phyloP scores from a whole-genome alignment of 2,888 invertebrate genomes.

The Sinhomidia bicolor region DNA sequence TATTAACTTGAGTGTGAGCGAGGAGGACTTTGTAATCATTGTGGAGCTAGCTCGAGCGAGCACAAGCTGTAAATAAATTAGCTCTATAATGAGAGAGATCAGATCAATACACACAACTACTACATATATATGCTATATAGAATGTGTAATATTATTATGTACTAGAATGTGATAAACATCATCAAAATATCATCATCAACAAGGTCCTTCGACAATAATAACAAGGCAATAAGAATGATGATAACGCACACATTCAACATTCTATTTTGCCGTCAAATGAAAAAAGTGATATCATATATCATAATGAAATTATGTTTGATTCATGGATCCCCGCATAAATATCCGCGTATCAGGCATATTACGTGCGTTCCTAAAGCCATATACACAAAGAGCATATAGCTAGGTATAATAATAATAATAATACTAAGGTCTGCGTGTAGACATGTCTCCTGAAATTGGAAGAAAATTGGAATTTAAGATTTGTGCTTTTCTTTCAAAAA shows the following conservation, averaged over 20 bases:
- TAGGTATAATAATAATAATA: not conserved
- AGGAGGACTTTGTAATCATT: slow-evolving; percentile 46
- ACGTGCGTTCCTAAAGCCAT: not conserved
- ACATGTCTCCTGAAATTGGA: slow-evolving; percentile 9
- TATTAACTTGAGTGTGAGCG: slow-evolving; percentile 26
- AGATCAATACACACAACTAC: slow-evolving; percentile 3
- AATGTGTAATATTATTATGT: not conserved
- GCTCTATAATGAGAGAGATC: slow-evolving; percentile 50
- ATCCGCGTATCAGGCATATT: not conserved
- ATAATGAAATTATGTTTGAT: slow-evolving; percentile 48
- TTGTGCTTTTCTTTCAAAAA: not conserved
- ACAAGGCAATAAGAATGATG: slow-evolving; percentile 20
- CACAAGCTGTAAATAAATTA: slow-evolving; percentile 59
- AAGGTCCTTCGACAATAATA: slow-evolving; percentile 7
- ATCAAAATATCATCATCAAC: slow-evolving; percentile 18
- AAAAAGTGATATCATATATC: slow-evolving; percentile 52
- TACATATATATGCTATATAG: not conserved
- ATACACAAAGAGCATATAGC: not conserved
- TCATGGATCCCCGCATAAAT: slow-evolving; percentile 9
- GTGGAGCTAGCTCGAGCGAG: slow-evolving; percentile 38
- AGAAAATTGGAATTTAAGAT: slow-evolving; percentile 29
- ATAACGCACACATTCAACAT: slow-evolving; percentile 39
- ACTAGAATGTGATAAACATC: not conserved
- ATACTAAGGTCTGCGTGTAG: not conserved
- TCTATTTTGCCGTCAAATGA: slow-evolving; percentile 21